Evolutionary conservation across 1,140 invertebrate species (phyloP).

Genomic region (Laodelphax striatellus): DNA sequence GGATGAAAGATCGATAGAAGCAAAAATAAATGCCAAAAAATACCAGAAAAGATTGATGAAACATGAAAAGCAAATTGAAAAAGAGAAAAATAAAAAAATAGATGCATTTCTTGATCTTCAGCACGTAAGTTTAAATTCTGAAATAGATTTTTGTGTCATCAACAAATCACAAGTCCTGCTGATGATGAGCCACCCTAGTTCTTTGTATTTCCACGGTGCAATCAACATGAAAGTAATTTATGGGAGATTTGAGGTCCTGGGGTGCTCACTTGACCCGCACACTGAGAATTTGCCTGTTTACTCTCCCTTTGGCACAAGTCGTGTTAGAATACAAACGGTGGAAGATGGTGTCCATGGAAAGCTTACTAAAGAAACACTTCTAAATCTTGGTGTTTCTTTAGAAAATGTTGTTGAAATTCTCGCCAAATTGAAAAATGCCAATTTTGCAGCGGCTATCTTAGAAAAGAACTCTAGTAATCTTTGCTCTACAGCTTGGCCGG

Average conservation of each 20-base stretch:
- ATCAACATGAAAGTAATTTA: constrained; percentile 1
- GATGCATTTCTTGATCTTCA: too few species aligned
- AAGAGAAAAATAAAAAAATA: too few species aligned
- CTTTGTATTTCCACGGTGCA: neutral
- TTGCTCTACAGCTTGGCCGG: constrained; percentile 3
- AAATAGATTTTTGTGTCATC: neutral
- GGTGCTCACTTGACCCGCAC: neutral
- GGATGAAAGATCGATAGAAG: too few species aligned
- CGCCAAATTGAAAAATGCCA: neutral
- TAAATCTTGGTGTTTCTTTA: neutral
- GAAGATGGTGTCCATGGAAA: neutral
- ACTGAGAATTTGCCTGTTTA: neutral
- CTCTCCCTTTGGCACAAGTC: constrained; percentile 3
- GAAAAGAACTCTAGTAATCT: neutral
- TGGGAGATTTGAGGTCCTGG: constrained; percentile 7
- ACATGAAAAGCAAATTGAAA: too few species aligned
- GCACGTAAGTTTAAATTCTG: neutral
- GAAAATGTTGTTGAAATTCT: neutral
- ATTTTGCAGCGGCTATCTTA: neutral
- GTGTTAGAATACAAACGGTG: neutral
- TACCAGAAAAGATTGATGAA: too few species aligned
- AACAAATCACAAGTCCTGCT: neutral
- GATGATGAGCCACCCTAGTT: neutral
- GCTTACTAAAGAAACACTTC: neutral
- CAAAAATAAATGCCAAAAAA: too few species aligned